Conservation (phyloP, 2,888 invertebrate genomes). For the Busseola fusca region DNA sequence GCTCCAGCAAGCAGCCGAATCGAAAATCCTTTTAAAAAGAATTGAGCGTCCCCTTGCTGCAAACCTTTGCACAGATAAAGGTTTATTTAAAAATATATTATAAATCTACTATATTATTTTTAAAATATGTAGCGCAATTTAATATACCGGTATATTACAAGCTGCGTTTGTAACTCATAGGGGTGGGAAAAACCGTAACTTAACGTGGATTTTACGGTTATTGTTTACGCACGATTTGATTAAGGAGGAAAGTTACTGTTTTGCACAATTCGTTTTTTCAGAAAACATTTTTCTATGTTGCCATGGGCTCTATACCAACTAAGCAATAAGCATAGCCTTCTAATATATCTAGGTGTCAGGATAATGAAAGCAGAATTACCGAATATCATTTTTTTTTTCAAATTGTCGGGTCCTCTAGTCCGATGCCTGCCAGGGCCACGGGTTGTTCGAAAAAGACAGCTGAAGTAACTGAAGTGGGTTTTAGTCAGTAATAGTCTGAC, state of each 20-base stretch:
- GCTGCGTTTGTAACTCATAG: slow-evolving; percentile 16
- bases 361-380: neutral
- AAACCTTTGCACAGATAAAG: slow-evolving; percentile 64
- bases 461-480: too few relatives aligned
- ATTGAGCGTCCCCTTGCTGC: slow-evolving; percentile 64
- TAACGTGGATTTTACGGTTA: slow-evolving; percentile 14
- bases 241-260: slow-evolving; percentile 4
- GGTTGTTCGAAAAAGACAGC: too few relatives aligned
- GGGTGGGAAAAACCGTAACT: slow-evolving; percentile 22
- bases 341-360: neutral
- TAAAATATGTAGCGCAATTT: slow-evolving; percentile 41
- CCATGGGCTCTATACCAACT: neutral
- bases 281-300: neutral
- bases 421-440: too few relatives aligned
- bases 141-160: slow-evolving; percentile 29
- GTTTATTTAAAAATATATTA: slow-evolving; percentile 64
- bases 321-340: too few relatives aligned
- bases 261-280: neutral
- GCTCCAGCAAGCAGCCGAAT: slow-evolving; percentile 68
- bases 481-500: too few relatives aligned
- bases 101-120: slow-evolving; percentile 48
- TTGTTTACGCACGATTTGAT: slow-evolving; percentile 22
- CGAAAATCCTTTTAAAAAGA: slow-evolving; percentile 74
- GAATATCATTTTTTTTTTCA: too few relatives aligned
- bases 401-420: too few relatives aligned